Conservation (phyloP, 2,797 vertebrate species). For the Trachurus trachurus region DNA sequence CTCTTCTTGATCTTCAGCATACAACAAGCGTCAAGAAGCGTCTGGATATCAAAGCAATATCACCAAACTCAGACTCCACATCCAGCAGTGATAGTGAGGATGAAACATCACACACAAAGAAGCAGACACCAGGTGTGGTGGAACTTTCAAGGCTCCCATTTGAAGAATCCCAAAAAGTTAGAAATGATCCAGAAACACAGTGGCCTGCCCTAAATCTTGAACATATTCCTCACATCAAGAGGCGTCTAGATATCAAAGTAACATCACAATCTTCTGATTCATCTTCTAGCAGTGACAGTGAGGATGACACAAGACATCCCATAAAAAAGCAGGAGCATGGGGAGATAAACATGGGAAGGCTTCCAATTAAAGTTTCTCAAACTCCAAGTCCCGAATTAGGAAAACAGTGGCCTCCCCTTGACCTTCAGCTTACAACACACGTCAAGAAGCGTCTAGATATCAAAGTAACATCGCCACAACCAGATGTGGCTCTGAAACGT, state of each 20-base stretch:
- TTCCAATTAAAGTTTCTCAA: not conserved
- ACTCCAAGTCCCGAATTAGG: not conserved
- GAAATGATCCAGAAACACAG: not conserved
- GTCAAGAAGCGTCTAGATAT: constrained; percentile 39
- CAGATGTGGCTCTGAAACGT: not conserved
- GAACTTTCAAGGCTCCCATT: not conserved
- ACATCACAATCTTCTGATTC: not conserved
- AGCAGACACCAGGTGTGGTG: not conserved
- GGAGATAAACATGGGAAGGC: not conserved
- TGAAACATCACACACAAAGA: constrained; percentile 4
- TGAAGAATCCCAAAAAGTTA: not conserved
- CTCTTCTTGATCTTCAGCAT: not conserved
- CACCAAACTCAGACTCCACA: not conserved
- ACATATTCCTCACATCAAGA: constrained; percentile 25
- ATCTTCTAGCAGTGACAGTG: constrained; percentile 41
- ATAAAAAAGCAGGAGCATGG: not conserved
- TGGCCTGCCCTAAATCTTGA: constrained; percentile 30
- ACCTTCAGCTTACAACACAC: not conserved
- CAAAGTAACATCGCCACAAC: constrained; percentile 23
- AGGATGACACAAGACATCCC: constrained; percentile 10
- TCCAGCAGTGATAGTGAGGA: constrained; percentile 39
- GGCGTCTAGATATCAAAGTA: constrained; percentile 30
- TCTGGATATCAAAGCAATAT: constrained; percentile 34
- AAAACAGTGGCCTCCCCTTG: not conserved
- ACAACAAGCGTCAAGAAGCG: constrained; percentile 22